Evolutionary conservation across 2,888 invertebrate species (phyloP).

Genomic region (Cantharis flavilabris): DNA sequence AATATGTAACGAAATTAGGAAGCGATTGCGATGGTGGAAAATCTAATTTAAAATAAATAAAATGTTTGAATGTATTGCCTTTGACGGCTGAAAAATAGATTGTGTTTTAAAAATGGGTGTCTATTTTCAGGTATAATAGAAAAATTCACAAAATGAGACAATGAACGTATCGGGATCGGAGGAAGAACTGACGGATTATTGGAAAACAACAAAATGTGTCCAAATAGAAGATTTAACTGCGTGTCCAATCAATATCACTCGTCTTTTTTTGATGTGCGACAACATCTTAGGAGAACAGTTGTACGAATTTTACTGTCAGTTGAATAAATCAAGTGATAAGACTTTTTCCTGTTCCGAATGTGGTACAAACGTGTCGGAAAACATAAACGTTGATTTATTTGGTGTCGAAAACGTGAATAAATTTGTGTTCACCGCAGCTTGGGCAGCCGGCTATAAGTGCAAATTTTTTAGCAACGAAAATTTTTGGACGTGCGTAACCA

Average conservation of each 20-base stretch:
- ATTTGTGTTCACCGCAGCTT: conserved; percentile 32
- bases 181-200: conserved; percentile 11
- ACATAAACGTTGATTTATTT: conserved; percentile 20
- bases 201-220: conserved; percentile 22
- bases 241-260: conserved; percentile 18
- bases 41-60: neutral
- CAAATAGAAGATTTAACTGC: conserved; percentile 11
- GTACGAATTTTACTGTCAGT: conserved; percentile 34
- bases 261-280: conserved; percentile 31
- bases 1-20: neutral
- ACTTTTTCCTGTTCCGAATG: conserved; percentile 32
- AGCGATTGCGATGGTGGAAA: neutral
- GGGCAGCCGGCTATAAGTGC: conserved; percentile 38
- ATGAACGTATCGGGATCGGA: conserved; percentile 15
- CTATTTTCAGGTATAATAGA: conserved; percentile 1
- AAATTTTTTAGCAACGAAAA: conserved; percentile 41
- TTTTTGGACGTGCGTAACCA: conserved; percentile 42
- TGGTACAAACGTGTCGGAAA: conserved; percentile 15
- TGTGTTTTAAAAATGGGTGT: neutral
- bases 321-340: conserved; percentile 28
- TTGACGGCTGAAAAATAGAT: neutral
- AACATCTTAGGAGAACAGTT: conserved; percentile 26
- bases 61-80: neutral
- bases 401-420: conserved; percentile 21
- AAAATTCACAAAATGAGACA: conserved; percentile 12